A percentile compares a stretch with the other conserved stretches of the same genome.
Conservation (phyloP, 2,113 vertebrate species). For the Ondatra zibethicus region DNA sequence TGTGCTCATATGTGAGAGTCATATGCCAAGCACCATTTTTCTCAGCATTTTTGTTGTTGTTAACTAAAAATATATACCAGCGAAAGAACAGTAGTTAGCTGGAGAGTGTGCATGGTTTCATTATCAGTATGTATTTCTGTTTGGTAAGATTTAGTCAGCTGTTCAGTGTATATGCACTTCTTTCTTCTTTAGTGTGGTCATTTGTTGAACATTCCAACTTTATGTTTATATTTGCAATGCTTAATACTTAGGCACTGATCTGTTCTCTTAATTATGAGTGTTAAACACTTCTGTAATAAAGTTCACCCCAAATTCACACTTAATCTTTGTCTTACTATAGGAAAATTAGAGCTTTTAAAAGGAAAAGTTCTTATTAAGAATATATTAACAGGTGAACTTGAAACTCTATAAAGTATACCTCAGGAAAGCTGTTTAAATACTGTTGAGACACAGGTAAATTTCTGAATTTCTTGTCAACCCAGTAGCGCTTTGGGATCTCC, state of each 20-base stretch:
- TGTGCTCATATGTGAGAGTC: slow-evolving; percentile 59
- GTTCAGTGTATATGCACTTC: background rate
- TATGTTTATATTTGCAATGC: slow-evolving; percentile 22
- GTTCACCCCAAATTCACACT: slow-evolving; percentile 3
- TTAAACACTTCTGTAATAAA: background rate
- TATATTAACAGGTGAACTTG: background rate
- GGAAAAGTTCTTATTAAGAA: slow-evolving; percentile 32
- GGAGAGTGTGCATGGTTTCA: slow-evolving; percentile 1
- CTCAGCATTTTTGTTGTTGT: slow-evolving; percentile 39
- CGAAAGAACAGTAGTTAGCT: slow-evolving; percentile 40
- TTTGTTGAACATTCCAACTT: slow-evolving; percentile 45
- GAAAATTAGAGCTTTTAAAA: slow-evolving; percentile 21
- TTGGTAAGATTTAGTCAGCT: slow-evolving; percentile 56
- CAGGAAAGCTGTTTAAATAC: background rate
- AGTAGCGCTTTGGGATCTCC: background rate
- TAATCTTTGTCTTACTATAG: slow-evolving; percentile 1
- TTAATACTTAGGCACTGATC: slow-evolving; percentile 33
- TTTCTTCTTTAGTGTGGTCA: slow-evolving; percentile 23
- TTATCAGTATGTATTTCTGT: slow-evolving; percentile 40
- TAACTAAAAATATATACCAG: slow-evolving; percentile 44
- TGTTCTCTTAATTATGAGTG: slow-evolving; percentile 19
- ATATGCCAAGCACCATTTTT: slow-evolving; percentile 47
- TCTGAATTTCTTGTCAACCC: background rate
- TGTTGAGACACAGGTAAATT: background rate
- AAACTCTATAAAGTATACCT: slow-evolving; percentile 1